Evolutionary conservation across 2,888 invertebrate species (phyloP).

Genomic region (Caenorhabditis uteleia): DNA sequence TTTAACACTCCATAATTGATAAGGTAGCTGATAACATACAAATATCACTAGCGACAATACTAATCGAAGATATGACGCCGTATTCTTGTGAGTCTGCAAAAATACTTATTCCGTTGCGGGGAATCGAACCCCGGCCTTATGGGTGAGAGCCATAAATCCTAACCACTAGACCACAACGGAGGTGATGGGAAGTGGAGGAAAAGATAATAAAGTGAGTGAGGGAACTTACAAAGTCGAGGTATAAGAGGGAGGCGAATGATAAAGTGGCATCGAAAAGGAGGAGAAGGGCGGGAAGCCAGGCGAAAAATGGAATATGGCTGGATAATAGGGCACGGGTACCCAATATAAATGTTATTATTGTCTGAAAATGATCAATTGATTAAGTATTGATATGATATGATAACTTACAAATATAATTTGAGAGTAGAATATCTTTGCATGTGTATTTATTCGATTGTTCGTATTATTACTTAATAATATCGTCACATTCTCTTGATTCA

Average conservation of each 20-base stretch:
- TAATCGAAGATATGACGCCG: conserved; percentile 19
- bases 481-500: too few relatives aligned
- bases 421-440: conserved; percentile 28
- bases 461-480: too few relatives aligned
- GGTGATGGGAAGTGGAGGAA: too few relatives aligned
- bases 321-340: conserved; percentile 32
- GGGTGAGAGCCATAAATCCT: conserved; percentile 51
- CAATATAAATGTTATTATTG: conserved; percentile 15
- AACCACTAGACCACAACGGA: conserved; percentile 43
- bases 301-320: conserved; percentile 27
- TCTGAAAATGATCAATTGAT: conserved; percentile 25
- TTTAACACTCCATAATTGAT: background rate
- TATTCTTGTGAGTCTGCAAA: conserved; percentile 20
- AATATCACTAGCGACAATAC: conserved; percentile 17
- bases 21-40: conserved; percentile 6
- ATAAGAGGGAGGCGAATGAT: conserved; percentile 31
- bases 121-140: conserved; percentile 53
- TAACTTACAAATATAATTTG: conserved; percentile 33
- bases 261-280: conserved; percentile 34
- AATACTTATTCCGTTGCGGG: conserved; percentile 43
- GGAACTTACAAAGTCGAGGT: conserved; percentile 35
- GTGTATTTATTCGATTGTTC: conserved; percentile 8
- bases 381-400: too few relatives aligned
- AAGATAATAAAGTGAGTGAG: too few relatives aligned
- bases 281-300: conserved; percentile 37